Evolutionary conservation across 2,797 vertebrate species (phyloP).

Genomic region (Vireo griseus): DNA sequence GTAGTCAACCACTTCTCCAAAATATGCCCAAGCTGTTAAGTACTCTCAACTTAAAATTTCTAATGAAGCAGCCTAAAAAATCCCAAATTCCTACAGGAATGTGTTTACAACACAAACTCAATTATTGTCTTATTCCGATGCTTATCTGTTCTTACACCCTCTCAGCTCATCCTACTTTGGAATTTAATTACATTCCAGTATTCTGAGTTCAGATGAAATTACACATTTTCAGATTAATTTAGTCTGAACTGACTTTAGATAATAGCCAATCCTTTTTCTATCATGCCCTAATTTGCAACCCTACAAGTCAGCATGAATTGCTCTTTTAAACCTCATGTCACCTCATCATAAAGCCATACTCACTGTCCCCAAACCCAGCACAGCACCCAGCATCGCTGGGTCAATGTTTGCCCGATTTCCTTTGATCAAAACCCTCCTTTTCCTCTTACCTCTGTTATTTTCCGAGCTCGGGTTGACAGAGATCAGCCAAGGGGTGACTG

Average conservation of each 20-base stretch:
- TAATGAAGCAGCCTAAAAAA: slow-evolving; percentile 3
- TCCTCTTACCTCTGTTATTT: background rate
- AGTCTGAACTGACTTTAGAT: background rate
- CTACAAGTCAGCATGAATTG: background rate
- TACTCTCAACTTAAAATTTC: background rate
- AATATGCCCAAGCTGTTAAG: background rate
- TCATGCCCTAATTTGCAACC: background rate
- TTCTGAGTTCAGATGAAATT: slow-evolving; percentile 49
- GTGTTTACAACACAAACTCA: slow-evolving; percentile 32
- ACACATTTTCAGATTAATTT: slow-evolving; percentile 43
- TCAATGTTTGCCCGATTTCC: background rate
- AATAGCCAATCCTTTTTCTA: background rate
- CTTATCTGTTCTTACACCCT: background rate
- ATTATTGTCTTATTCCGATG: background rate
- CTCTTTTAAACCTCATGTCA: background rate
- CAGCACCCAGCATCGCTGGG: fast-evolving
- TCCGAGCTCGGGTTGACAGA: background rate
- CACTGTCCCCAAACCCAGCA: background rate
- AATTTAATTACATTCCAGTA: slow-evolving; percentile 51
- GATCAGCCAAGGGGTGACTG: background rate
- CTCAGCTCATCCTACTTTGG: slow-evolving; percentile 10
- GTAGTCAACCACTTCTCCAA: background rate
- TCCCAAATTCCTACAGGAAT: background rate
- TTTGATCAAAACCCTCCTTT: background rate
- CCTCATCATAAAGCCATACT: background rate